Evolutionary conservation across 1,140 invertebrate species (phyloP).

Genomic region (Platyscapa corneri): DNA sequence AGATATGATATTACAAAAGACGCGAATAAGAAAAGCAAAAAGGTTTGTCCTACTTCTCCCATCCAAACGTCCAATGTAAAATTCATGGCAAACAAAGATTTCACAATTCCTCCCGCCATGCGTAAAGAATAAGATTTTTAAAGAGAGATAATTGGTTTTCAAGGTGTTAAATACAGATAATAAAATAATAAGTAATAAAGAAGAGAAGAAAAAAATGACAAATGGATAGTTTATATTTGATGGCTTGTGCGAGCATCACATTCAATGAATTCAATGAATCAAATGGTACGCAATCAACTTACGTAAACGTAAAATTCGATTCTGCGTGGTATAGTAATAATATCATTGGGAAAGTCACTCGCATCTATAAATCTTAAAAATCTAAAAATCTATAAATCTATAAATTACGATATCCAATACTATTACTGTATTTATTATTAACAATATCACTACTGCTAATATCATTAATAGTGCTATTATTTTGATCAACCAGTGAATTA

Average conservation of each 20-base stretch:
- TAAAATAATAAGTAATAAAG: too few relatives aligned
- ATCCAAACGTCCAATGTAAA: constrained; percentile 47
- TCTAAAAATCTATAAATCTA: constrained; percentile 24
- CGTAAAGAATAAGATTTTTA: constrained; percentile 33
- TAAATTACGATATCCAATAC: constrained; percentile 33
- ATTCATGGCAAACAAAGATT: constrained; percentile 48
- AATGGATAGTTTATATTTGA: constrained; percentile 49
- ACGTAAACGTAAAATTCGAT: constrained; percentile 22
- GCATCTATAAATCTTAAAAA: constrained; percentile 11
- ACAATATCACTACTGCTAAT: neutral
- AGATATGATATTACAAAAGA: constrained; percentile 26
- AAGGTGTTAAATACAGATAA: constrained; percentile 38
- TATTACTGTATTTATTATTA: constrained; percentile 35
- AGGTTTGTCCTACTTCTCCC: constrained; percentile 39
- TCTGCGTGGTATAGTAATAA: constrained; percentile 39
- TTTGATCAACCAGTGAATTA: constrained; percentile 54
- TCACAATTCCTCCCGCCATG: constrained; percentile 47
- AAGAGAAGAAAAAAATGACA: constrained; percentile 44
- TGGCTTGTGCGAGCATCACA: constrained; percentile 39
- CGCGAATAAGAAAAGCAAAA: constrained; percentile 33
- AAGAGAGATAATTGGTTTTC: constrained; percentile 39
- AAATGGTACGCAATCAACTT: constrained; percentile 51
- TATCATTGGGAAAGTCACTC: constrained; percentile 38
- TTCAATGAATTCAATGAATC: constrained; percentile 55
- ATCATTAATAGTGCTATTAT: constrained; percentile 11